phyloP scores from a whole-genome alignment of 2,888 invertebrate species.

The Griposia aprilina region DNA sequence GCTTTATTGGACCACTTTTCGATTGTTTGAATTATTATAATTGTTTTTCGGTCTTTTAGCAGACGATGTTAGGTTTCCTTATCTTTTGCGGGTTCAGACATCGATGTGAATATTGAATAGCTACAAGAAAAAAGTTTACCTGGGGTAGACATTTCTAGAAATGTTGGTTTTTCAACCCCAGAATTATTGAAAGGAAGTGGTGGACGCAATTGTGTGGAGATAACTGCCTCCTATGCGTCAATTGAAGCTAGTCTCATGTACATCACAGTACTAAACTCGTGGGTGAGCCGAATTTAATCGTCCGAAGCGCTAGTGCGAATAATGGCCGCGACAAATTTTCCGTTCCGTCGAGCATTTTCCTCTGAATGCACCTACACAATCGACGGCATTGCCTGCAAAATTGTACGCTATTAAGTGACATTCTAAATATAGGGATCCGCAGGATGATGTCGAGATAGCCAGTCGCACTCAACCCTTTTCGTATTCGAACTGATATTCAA shows the following conservation, averaged over 20 bases:
- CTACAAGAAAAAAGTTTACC: background rate
- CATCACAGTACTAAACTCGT: conserved; percentile 75
- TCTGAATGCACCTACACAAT: conserved; percentile 89
- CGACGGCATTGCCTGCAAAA: conserved; percentile 87
- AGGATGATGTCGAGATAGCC: conserved; percentile 81
- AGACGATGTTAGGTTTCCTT: conserved; percentile 6
- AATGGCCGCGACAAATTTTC: conserved; percentile 89
- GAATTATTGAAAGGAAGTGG: conserved; percentile 53
- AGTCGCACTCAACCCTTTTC: conserved; percentile 81
- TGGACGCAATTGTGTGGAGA: conserved; percentile 49
- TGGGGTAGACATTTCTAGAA: background rate
- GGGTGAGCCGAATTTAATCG: conserved; percentile 87
- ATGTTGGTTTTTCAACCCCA: conserved; percentile 28
- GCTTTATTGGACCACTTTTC: conserved; percentile 72
- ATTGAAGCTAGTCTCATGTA: conserved; percentile 70
- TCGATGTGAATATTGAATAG: conserved; percentile 24
- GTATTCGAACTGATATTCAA: conserved; percentile 70
- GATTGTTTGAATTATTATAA: conserved; percentile 58
- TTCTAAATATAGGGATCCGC: conserved; percentile 88
- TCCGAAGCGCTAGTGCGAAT: conserved; percentile 86
- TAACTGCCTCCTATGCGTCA: conserved; percentile 61
- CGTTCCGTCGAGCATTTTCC: conserved; percentile 88
- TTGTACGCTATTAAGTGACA: conserved; percentile 89
- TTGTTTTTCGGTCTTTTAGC: conserved; percentile 45
- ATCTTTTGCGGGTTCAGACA: conserved; percentile 6